Evolutionary conservation across 2,113 vertebrate genomes (phyloP), one percentile per base, ranked within the genome.

Genomic region (Psettodes erumei): DNA sequence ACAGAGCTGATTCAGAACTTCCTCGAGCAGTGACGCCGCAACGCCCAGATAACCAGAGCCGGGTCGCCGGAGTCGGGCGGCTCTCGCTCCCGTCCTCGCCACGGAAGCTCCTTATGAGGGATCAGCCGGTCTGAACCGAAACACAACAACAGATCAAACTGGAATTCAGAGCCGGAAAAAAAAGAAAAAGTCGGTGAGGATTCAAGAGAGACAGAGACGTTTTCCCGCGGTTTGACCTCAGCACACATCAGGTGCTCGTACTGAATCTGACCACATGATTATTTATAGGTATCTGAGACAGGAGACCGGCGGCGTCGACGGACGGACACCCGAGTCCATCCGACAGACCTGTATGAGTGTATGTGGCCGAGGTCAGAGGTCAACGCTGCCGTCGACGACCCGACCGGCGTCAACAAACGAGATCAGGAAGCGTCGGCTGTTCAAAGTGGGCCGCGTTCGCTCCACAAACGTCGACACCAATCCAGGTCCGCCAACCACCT

Each of bases 351-450:
- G 56, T 43, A 48, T 64, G 27, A 27, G 16, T 64, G 58, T n/a
- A n/a, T 64, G 50, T 32, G 48, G 15, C 32, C 25, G 12, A 38
- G 21, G 30, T 56, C 50, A 59, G 3, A 66, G 61, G 27, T 62
- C 50, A 47, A 7, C 16, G n/a, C 10, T 30, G 37, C 16, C 30
- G 32, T 32, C 25, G 43, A 8, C n/a, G n/a, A n/a, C n/a, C n/a
- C 16, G 28, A 7, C 13, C n/a, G 3, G n/a, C 23, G 9, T 62
- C 45, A 66, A 27, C 50, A 43, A 19, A 72, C 12, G 27, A 55
- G 66, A 83, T 75, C 67, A 75, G 27, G 50, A 56, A 37, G 45
- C n/a, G 58, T 60, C 10, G 2, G 0, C 21, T 40, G 45, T 65
- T 56, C 21, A 38, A 68, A 50, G 28, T 15, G 35, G 53, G 55